Conservation (phyloP, 2,113 vertebrate species). For the Myotis yumanensis region DNA sequence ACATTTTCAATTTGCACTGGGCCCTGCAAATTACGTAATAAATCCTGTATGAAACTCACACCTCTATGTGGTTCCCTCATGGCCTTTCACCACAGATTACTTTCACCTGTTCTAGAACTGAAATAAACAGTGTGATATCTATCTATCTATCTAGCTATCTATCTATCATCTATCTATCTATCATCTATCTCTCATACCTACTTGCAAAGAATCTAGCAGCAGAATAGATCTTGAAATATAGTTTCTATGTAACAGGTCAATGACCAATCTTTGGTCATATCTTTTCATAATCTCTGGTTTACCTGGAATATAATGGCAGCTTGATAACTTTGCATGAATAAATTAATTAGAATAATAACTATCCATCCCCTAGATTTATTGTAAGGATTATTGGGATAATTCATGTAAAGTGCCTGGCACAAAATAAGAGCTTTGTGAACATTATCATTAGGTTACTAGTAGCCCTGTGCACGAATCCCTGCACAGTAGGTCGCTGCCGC, state of each 20-base stretch:
- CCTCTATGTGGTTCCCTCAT: neutral
- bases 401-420: neutral
- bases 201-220: neutral
- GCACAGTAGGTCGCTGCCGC: too few relatives aligned
- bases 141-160: neutral
- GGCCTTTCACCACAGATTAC: neutral
- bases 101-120: neutral
- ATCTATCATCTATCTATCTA: neutral
- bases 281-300: neutral
- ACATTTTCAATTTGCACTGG: neutral
- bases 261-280: neutral
- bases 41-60: neutral
- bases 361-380: neutral
- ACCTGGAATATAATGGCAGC: neutral
- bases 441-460: neutral
- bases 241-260: neutral
- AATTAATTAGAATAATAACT: conserved; percentile 4
- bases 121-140: neutral
- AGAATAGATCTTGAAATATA: neutral
- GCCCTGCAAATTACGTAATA: neutral
- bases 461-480: too few relatives aligned
- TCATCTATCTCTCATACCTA: neutral
- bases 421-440: neutral
- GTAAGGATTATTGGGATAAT: neutral
- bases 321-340: neutral